Percentiles rank a stretch among this genome's conserved stretches.
Conservation (phyloP, 2,113 vertebrate genomes). For the Collichthys lucidus region DNA sequence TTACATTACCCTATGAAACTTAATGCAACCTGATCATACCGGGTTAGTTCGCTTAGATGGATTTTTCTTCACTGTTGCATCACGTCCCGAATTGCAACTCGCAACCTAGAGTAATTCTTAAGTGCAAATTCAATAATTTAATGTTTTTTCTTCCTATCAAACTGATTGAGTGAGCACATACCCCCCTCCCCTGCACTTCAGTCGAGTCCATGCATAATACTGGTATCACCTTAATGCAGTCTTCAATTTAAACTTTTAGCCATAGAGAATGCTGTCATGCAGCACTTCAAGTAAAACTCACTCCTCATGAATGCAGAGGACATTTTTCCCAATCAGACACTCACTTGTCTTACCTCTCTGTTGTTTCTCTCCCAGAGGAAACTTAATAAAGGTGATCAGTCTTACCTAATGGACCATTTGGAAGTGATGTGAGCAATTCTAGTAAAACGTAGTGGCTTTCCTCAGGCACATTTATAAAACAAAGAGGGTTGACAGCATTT, state of each 20-base stretch:
- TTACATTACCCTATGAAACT: neutral
- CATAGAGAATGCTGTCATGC: neutral
- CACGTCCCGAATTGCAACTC: neutral
- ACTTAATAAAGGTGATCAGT: conserved; percentile 61
- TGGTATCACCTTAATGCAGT: neutral
- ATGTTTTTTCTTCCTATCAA: neutral
- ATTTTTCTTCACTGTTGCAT: neutral
- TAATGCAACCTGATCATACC: neutral
- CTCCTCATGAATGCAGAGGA: conserved; percentile 17
- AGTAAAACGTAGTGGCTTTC: conserved; percentile 13
- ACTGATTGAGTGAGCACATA: neutral
- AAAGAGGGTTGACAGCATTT: conserved; percentile 2
- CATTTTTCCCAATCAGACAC: conserved; percentile 51
- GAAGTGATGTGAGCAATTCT: conserved; percentile 21
- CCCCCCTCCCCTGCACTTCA: neutral
- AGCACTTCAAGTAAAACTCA: conserved; percentile 24
- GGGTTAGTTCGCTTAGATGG: neutral
- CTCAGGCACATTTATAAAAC: conserved; percentile 44
- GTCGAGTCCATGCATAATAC: conserved; percentile 1
- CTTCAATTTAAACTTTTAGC: conserved; percentile 10
- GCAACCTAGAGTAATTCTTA: neutral
- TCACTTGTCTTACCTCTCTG: conserved; percentile 22
- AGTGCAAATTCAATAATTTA: neutral
- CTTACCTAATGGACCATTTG: conserved; percentile 48
- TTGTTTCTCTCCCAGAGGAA: conserved; percentile 31